Conservation (phyloP, 2,888 invertebrate genomes). For the Perizoma affinitatum region DNA sequence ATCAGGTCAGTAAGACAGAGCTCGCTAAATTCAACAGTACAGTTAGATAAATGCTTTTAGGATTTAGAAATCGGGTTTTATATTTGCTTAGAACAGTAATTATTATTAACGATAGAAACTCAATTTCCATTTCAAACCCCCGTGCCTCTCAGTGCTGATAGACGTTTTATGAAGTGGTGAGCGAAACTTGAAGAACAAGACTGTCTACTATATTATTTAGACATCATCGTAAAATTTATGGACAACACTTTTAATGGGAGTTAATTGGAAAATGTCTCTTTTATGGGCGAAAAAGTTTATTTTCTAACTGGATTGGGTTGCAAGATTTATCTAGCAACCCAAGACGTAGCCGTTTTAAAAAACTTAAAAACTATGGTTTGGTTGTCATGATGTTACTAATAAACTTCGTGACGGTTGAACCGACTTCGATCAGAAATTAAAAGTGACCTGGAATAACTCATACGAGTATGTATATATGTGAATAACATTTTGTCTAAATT, state of each 20-base stretch:
- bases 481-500: too few relatives aligned
- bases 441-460: too few relatives aligned
- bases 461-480: too few relatives aligned
- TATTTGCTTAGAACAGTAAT: constrained; percentile 54
- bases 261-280: constrained; percentile 4
- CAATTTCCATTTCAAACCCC: constrained; percentile 57
- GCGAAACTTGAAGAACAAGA: constrained; percentile 32
- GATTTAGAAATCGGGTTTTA: constrained; percentile 49
- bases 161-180: constrained; percentile 38
- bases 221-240: constrained; percentile 13
- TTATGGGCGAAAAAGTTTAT: neutral
- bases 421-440: too few relatives aligned
- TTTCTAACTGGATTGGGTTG: too few relatives aligned
- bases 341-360: too few relatives aligned
- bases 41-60: neutral
- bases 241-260: neutral
- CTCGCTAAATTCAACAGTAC: constrained; percentile 42
- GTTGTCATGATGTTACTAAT: too few relatives aligned
- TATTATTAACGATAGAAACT: constrained; percentile 58
- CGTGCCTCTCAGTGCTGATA: constrained; percentile 21
- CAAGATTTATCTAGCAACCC: too few relatives aligned
- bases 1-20: constrained; percentile 20
- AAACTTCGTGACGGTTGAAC: too few relatives aligned
- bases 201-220: constrained; percentile 28
- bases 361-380: too few relatives aligned